Percentiles rank a stretch among this genome's conserved stretches.
Conservation (phyloP, 2,113 vertebrate genomes). For the Podiceps cristatus region DNA sequence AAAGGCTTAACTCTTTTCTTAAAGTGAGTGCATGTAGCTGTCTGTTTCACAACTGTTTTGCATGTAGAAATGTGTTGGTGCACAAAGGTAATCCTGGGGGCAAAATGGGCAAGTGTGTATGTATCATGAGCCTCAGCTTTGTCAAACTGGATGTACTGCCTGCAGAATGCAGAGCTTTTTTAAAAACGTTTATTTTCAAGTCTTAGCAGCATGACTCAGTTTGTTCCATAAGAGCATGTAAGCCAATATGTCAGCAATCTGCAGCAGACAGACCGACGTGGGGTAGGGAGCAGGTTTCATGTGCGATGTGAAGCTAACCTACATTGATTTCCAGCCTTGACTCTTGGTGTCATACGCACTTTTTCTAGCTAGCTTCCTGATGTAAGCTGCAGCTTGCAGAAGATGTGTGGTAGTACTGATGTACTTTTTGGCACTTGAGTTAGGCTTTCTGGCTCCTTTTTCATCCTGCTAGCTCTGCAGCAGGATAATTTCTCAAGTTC, state of each 20-base stretch:
- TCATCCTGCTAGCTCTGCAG: not conserved
- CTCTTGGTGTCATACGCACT: not conserved
- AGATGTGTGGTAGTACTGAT: not conserved
- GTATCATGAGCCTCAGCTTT: not conserved
- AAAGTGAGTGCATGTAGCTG: slow-evolving; percentile 35
- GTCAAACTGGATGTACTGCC: not conserved
- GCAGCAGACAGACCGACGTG: not conserved
- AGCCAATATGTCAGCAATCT: not conserved
- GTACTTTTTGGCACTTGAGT: not conserved
- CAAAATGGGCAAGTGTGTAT: not conserved
- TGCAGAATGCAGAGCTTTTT: not conserved
- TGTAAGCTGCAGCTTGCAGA: not conserved
- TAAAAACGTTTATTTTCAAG: accelerated
- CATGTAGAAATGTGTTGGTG: not conserved
- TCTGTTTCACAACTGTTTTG: not conserved
- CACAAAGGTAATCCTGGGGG: not conserved
- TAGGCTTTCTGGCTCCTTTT: not conserved
- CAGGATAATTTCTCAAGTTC: slow-evolving; percentile 6
- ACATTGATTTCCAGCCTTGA: not conserved
- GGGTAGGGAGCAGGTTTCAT: not conserved
- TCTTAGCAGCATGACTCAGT: slow-evolving; percentile 5
- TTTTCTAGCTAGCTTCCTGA: not conserved
- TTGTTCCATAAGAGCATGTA: not conserved
- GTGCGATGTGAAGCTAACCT: not conserved
- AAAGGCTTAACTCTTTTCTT: slow-evolving; percentile 66